Percentiles rank a stretch among this genome's conserved stretches.
Conservation (phyloP, 1,140 invertebrate species). For the Trichomalopsis sarcophagae region DNA sequence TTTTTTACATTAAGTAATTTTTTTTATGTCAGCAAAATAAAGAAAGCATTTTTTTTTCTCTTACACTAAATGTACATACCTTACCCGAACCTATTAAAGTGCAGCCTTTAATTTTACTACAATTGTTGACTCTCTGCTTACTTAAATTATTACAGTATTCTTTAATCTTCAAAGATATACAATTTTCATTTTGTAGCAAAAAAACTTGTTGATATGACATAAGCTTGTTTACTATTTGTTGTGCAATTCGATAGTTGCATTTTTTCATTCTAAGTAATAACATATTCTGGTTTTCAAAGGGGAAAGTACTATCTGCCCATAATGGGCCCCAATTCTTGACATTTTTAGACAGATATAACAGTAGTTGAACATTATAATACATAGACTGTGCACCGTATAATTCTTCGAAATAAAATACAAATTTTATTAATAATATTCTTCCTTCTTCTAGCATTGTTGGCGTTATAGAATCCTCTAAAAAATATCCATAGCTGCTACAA, state of each 20-base stretch:
- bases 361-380: constrained; percentile 22
- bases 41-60: no score
- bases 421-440: constrained; percentile 40
- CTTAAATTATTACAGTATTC: no score
- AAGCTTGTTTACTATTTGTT: not conserved
- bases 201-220: no score
- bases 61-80: no score
- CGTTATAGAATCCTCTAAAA: constrained; percentile 47
- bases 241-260: constrained; percentile 1
- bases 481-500: constrained; percentile 46
- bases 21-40: no score
- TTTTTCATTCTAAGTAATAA: not conserved
- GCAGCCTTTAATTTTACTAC: no score
- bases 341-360: constrained; percentile 19
- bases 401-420: constrained; percentile 27
- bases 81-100: no score
- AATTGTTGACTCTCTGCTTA: no score
- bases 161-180: no score
- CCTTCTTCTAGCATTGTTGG: constrained; percentile 32
- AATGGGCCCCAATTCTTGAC: constrained; percentile 21
- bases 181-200: no score
- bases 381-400: constrained; percentile 45
- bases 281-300: not conserved
- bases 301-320: not conserved
- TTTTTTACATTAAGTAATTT: no score